Evolutionary conservation across 1,140 invertebrate species (phyloP), one percentile per base, ranked within the genome.

Genomic region (Lasioglossum baleicum): DNA sequence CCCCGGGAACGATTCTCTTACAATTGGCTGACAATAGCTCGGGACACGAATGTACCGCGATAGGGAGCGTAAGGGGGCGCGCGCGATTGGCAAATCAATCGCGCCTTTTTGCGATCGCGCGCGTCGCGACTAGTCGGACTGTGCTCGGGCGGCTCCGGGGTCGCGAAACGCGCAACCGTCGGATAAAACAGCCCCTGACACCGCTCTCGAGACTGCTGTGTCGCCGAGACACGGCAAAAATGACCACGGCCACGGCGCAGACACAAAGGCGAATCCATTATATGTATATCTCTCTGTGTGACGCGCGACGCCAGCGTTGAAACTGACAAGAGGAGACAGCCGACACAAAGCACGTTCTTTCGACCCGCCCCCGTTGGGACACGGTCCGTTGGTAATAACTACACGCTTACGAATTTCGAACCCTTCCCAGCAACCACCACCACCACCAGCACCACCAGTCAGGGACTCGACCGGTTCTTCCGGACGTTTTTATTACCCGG

Each of bases 271-370:
- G 58, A 51, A 81, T 81, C 73, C 83, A 77, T 85, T 84, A 35
- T 80, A 83, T 82, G 64, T 80, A 72, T 82, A 82, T 70, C 26
- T 20, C 51, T 20, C 68, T 65, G 40, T 26, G 20, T 42, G 58
- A 53, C 65, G 74, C 71, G 71, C 81, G 75, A 69, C 58, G 53
- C 3, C 48, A 42, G n/a, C 71, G 63, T 64, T 63, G 68, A 53
- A 64, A 40, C 81, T 67, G 42, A 60, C 72, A 48, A 71, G 77
- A 77, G 82, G 51, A 72, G 83, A 73, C 83, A 83, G 72, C 73
- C 77, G 75, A 71, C 83, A 75, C 82, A 81, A 84, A 84, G 58
- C 83, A 68, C 63, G 63, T 84, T 80, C 83, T 75, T 81, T 65
- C 83, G 68, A 35, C 35, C 35, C 35, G 35, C 35, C 35, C 35